Evolutionary conservation across 2,113 vertebrate species (phyloP).

Genomic region (Pelusios castaneus): DNA sequence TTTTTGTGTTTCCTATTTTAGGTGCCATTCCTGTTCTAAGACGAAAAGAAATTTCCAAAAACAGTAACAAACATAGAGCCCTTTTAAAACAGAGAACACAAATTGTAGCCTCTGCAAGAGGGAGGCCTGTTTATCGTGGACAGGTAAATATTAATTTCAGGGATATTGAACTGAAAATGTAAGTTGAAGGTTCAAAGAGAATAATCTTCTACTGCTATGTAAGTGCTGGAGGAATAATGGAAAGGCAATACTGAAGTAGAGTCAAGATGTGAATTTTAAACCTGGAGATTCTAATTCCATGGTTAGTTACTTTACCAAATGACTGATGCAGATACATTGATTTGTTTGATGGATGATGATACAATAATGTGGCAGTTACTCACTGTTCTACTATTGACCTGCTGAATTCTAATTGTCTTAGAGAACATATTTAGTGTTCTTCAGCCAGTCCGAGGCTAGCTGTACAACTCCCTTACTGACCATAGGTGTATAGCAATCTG

Average conservation of each 20-base stretch:
- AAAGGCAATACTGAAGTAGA: background rate
- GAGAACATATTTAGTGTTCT: background rate
- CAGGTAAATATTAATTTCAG: conserved; percentile 78
- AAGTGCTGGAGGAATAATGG: background rate
- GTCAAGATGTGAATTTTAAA: background rate
- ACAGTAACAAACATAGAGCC: conserved; percentile 62
- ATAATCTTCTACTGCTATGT: background rate
- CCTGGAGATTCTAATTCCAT: background rate
- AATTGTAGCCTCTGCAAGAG: conserved; percentile 53
- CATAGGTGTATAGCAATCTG: background rate
- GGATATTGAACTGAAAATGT: background rate
- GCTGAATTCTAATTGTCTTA: background rate
- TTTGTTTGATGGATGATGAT: background rate
- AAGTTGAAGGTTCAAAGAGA: background rate
- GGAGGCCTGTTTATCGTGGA: conserved; percentile 62
- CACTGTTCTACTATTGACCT: background rate
- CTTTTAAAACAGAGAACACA: conserved; percentile 74
- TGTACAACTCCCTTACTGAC: background rate
- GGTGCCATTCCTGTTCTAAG: conserved; percentile 60
- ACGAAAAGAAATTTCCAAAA: conserved; percentile 70
- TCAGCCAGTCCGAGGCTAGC: background rate
- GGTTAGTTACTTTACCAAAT: background rate
- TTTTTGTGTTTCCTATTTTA: conserved; percentile 59
- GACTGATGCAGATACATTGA: background rate
- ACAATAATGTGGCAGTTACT: background rate